Evolutionary conservation across 37 sponge, comb jelly and placozoan genomes (phyloP).

Genomic region (Theonella swinhoei): DNA sequence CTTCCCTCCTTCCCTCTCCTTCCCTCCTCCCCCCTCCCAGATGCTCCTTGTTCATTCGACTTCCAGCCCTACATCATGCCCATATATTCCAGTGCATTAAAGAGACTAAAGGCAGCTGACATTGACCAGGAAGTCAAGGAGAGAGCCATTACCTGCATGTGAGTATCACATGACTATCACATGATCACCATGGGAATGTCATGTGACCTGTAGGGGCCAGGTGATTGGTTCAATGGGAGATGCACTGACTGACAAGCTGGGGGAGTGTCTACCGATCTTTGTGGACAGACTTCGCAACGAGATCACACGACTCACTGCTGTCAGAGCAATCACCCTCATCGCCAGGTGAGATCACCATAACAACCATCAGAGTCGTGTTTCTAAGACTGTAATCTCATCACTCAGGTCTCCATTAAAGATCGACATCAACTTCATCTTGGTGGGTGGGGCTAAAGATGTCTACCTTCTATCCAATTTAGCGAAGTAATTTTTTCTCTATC

Average conservation of each 20-base stretch:
- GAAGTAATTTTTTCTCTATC: background rate
- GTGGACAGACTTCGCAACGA: constrained; percentile 93
- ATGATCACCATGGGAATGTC: background rate
- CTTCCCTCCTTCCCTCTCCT: background rate
- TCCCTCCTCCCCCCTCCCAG: background rate
- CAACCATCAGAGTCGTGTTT: no score
- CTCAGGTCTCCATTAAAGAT: constrained; percentile 85
- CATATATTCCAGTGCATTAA: constrained; percentile 75
- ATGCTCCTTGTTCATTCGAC: constrained; percentile 1
- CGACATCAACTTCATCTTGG: constrained; percentile 82
- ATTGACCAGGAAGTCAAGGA: constrained; percentile 99
- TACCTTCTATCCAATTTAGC: background rate
- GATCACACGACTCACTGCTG: constrained; percentile 95
- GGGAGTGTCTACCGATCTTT: constrained; percentile 88
- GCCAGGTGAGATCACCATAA: constrained; percentile 76
- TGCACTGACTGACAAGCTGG: constrained; percentile 60
- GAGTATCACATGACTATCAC: constrained; percentile 2
- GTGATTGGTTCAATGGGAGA: constrained; percentile 84
- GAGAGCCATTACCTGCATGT: constrained; percentile 97
- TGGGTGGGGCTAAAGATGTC: constrained; percentile 37
- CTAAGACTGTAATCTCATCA: background rate
- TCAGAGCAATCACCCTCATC: constrained; percentile 85
- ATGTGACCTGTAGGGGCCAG: constrained; percentile 69
- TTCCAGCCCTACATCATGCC: constrained; percentile 39
- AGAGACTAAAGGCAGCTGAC: constrained; percentile 91